Base-by-base conservation (phyloP, 2,113 vertebrate genomes). In the Eurypyga helias region DNA sequence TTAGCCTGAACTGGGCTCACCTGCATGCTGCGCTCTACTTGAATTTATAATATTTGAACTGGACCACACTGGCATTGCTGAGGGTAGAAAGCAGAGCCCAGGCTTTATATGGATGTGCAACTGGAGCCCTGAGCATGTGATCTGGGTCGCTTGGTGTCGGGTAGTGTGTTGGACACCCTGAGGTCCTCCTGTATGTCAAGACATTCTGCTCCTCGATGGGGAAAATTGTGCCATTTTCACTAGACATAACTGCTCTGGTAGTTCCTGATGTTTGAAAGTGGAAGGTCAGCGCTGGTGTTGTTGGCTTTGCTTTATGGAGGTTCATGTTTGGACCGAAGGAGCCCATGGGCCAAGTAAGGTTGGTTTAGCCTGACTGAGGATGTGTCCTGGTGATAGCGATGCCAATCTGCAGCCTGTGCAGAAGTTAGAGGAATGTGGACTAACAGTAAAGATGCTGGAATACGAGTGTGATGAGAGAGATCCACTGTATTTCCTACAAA, bases 321-420 rank as follows among this genome's bases (percentile, higher is more conserved):
- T 45, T 95, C 58, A 17, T 15, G 5, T 23, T 13, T 45, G 19
- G 67, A 31, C 31, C 64, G 31, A 0, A 25, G 64, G 54, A 70
- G 8, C 10, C 17, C 17, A 4, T 6, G 26, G 54, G 24, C 43
- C 12, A 13, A 62, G 12, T 21, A 3, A 15, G 10, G n/a, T 43
- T 73, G 31, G 16, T 58, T 51, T 62, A 26, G 62, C 62, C 67
- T 51, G 31, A 6, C 29, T 31, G 54, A 43, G 57, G 45, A 38
- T 1, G 0, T 7, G 7, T 38, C 62, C 20, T 29, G 51, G n/a
- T 26, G 66, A 9, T 41, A 58, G 54, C 0, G 4, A 11, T 52
- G 48, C 70, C 61, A 8, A 13, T 65, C 43, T 64, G 21, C 43
- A 75, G n/a, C 49, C 34, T 79, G 10, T 21, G 2, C 28, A 61